Evolutionary conservation across 1,140 invertebrate genomes (phyloP).

Genomic region (Chironomus tepperi): DNA sequence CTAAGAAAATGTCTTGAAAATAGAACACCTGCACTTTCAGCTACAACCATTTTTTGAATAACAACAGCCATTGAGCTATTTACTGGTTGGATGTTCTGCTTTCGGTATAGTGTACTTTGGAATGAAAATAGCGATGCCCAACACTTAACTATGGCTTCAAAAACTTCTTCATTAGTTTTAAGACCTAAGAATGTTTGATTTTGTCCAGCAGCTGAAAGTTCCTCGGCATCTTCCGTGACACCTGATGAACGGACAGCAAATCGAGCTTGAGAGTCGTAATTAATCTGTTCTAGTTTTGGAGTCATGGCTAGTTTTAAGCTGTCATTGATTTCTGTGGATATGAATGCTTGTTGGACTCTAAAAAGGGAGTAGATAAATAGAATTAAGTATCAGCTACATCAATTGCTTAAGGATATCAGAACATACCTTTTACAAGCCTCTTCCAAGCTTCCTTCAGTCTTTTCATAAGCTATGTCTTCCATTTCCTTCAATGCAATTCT

Average conservation of each 20-base stretch:
- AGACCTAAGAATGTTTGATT: slow-evolving; percentile 68
- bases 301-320: slow-evolving; percentile 36
- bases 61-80: slow-evolving; percentile 66
- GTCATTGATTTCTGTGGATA: slow-evolving; percentile 33
- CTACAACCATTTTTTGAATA: slow-evolving; percentile 64
- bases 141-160: slow-evolving; percentile 54
- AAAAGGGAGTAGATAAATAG: too few species aligned
- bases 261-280: slow-evolving; percentile 28
- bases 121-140: slow-evolving; percentile 72
- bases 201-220: slow-evolving; percentile 75
- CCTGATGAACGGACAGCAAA: slow-evolving; percentile 50
- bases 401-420: too few species aligned
- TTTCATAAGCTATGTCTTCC: slow-evolving; percentile 31
- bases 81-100: slow-evolving; percentile 57
- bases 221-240: slow-evolving; percentile 66
- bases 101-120: slow-evolving; percentile 64
- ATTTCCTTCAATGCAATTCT: slow-evolving; percentile 38
- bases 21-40: slow-evolving; percentile 65
- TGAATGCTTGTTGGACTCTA: slow-evolving; percentile 37
- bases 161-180: slow-evolving; percentile 43
- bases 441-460: slow-evolving; percentile 37
- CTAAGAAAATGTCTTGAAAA: slow-evolving; percentile 68
- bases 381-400: too few species aligned
- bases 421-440: slow-evolving; percentile 32
- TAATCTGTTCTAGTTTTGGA: slow-evolving; percentile 25